phyloP scores from a whole-genome alignment of 2,888 invertebrate species.

The Platycnemis pennipes region DNA sequence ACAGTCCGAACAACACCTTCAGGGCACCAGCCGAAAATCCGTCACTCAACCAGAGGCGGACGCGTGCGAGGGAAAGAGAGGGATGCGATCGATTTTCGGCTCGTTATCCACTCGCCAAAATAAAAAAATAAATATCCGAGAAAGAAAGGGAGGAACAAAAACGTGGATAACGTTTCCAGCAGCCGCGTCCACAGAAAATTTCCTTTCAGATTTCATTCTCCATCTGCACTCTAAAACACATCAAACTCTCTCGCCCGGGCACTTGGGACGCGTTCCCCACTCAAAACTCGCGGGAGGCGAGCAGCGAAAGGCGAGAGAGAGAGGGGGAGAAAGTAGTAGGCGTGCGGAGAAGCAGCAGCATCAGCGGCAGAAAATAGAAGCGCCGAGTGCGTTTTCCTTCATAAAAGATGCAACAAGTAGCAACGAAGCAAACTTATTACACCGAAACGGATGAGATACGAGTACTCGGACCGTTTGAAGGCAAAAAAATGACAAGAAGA shows the following conservation, averaged over 20 bases:
- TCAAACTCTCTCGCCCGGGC: neutral
- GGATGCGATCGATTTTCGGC: neutral
- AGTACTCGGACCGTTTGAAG: conserved; percentile 1
- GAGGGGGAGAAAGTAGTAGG: neutral
- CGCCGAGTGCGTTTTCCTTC: neutral
- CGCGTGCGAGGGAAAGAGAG: too few species aligned
- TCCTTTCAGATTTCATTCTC: conserved; percentile 1
- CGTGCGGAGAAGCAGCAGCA: neutral
- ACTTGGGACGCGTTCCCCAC: neutral
- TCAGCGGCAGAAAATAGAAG: neutral
- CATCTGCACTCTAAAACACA: neutral
- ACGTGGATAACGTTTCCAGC: neutral
- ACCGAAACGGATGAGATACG: neutral
- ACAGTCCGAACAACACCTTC: too few species aligned
- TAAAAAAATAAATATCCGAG: neutral
- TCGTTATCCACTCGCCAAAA: neutral
- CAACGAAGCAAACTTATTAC: conserved; percentile 30
- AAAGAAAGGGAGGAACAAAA: neutral
- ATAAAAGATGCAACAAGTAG: conserved; percentile 39
- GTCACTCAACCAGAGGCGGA: too few species aligned
- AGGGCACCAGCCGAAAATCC: too few species aligned
- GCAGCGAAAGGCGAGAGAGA: neutral
- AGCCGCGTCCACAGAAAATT: neutral
- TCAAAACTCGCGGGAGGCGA: neutral
- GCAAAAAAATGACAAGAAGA: neutral